Evolutionary conservation across 1,140 invertebrate species (phyloP), one percentile per base, ranked within the genome.

Genomic region (Drosophila auraria): DNA sequence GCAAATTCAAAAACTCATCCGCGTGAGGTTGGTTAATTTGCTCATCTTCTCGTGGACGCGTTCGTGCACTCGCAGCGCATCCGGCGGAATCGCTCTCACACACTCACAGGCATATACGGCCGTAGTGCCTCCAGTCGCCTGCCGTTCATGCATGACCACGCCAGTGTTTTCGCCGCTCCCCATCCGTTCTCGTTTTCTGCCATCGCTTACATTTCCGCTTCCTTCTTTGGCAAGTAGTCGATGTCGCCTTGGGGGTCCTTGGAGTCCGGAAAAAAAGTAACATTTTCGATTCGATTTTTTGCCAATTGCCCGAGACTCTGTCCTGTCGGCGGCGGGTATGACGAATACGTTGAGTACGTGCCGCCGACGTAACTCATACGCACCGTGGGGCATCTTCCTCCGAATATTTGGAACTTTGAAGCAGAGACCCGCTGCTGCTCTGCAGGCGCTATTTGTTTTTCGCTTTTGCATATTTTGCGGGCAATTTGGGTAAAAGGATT

Each of bases 251-350:
- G 40, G 69, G 70, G 69, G 25, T 75, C 79, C 49, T 64, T 61
- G 60, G 50, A 72, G 63, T 62, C 61, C 57, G 70, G 63, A 80
- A 33, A 63, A 76, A 83, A 49, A 51, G 38, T 15, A 73, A 61
- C 59, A 79, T 86, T 87, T 86, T 80, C 83, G 72, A 89, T 87
- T 89, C 83, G 78, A 83, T 87, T 87, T 87, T 83, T 83, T 83
- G 83, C 59, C 76, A 80, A 87, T 89, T 87, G 72, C 77, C 80
- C 33, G 59, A 40, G 58, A 60, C 62, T 61, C 59, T 56, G 44
- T 62, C 73, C 65, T 65, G 45, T 82, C n/a, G n/a, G n/a, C 71
- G 72, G 56, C 69, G 56, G n/a, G 14, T 70, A 84, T 89, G 84
- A 89, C 66, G 84, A 78, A 89, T 84, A 83, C 66, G 78, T 76